A percentile compares a stretch with the other conserved stretches of the same genome.
Evolutionary conservation across 2,113 vertebrate species (phyloP).

Genomic region (Rousettus leschenaultii): DNA sequence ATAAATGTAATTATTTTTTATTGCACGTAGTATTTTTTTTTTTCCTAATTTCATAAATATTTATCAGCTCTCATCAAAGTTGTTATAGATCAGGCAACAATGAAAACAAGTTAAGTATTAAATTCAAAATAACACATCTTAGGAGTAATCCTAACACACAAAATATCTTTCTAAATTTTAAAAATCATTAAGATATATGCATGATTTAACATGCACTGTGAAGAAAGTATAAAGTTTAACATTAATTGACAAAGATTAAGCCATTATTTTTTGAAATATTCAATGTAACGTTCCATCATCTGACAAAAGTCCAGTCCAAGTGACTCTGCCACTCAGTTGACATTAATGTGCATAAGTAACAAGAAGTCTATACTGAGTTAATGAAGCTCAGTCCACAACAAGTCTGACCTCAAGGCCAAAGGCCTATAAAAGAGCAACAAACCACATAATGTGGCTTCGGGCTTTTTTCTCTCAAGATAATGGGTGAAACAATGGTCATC

Average conservation of each 20-base stretch:
- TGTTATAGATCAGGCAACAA: not conserved
- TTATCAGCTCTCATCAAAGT: not conserved
- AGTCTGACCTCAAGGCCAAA: not conserved
- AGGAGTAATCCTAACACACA: not conserved
- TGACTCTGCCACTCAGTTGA: not conserved
- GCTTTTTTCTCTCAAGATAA: not conserved
- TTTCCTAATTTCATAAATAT: not conserved
- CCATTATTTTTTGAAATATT: not conserved
- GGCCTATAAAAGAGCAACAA: not conserved
- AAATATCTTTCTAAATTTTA: not conserved
- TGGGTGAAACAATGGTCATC: not conserved
- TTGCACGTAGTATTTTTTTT: not conserved
- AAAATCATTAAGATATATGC: not conserved
- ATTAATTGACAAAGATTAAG: not conserved
- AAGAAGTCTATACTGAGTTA: not conserved
- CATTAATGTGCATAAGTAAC: not conserved
- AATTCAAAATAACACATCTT: not conserved
- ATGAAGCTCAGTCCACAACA: not conserved
- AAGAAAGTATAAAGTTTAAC: not conserved
- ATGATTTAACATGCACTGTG: not conserved
- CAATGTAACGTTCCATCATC: not conserved
- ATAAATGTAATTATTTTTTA: not conserved
- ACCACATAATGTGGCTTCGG: not conserved
- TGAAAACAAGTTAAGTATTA: constrained; percentile 19
- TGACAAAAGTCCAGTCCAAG: not conserved